Percentiles rank a stretch among this genome's conserved stretches.
These are phyloP conservation scores for Cistogaster globosa DNA, from an alignment of 2,888 invertebrate genomes.

Conservation along the genomic window DNA sequence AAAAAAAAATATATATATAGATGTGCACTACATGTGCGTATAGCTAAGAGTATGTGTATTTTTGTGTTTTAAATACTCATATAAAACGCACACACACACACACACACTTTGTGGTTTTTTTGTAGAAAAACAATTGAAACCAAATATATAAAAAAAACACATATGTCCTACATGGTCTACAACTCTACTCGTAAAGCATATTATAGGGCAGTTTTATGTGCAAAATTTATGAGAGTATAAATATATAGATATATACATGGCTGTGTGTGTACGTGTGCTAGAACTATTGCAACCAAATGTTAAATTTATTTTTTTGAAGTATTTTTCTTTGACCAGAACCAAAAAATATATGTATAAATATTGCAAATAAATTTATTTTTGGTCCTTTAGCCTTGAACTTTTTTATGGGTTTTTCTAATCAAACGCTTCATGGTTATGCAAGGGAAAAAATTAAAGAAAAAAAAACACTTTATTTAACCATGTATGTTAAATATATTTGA, in stretches of 20 bases:
- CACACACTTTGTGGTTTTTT: slow-evolving; percentile 41
- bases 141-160: slow-evolving; percentile 21
- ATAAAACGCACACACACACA: slow-evolving; percentile 30
- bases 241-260: background rate
- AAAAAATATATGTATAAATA: slow-evolving; percentile 43
- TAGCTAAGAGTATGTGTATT: slow-evolving; percentile 15
- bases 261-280: background rate
- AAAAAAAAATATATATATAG: slow-evolving; percentile 13
- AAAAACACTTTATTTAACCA: background rate
- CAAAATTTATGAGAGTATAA: slow-evolving; percentile 32
- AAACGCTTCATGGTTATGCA: slow-evolving; percentile 1
- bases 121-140: slow-evolving; percentile 36
- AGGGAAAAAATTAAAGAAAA: background rate
- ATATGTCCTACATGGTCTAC: background rate
- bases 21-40: background rate
- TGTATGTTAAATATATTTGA: slow-evolving; percentile 12
- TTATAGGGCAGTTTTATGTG: slow-evolving; percentile 55
- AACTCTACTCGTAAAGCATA: slow-evolving; percentile 13
- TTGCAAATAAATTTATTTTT: slow-evolving; percentile 64
- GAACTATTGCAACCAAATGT: slow-evolving; percentile 58
- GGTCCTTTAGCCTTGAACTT: slow-evolving; percentile 64
- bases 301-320: slow-evolving; percentile 48
- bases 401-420: slow-evolving; percentile 44
- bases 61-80: slow-evolving; percentile 26
- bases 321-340: slow-evolving; percentile 26